Conservation (phyloP, 2,113 vertebrate genomes). For the Pandion haliaetus region DNA sequence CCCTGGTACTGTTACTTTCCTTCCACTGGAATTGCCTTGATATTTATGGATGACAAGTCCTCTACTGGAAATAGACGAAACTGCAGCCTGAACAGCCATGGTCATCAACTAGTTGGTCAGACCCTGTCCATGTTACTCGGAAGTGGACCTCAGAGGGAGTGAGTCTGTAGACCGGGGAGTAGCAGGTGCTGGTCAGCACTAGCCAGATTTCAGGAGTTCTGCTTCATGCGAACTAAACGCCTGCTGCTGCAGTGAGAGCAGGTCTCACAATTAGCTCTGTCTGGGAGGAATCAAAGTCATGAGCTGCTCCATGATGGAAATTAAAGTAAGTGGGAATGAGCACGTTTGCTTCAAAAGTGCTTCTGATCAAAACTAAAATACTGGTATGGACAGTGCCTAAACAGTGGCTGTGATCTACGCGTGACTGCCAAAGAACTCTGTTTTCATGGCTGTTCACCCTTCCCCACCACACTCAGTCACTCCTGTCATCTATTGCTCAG, state of each 20-base stretch:
- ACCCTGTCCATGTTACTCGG: fast-evolving
- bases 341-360: not conserved
- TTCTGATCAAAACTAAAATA: not conserved
- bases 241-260: not conserved
- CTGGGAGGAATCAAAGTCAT: fast-evolving
- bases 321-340: not conserved
- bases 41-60: not conserved
- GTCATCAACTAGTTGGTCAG: not conserved
- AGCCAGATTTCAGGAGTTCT: not conserved
- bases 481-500: not conserved
- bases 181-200: not conserved
- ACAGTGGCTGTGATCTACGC: fast-evolving
- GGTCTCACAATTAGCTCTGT: fast-evolving
- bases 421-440: not conserved
- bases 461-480: fast-evolving
- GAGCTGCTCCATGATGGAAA: fast-evolving
- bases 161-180: fast-evolving
- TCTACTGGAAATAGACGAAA: not conserved
- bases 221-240: fast-evolving
- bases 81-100: not conserved
- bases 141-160: not conserved
- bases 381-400: not conserved
- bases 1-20: not conserved
- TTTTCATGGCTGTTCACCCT: not conserved
- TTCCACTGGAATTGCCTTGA: not conserved